These are phyloP conservation scores for Podiceps cristatus DNA, from an alignment of 2,113 vertebrate species.

Conservation along the genomic window DNA sequence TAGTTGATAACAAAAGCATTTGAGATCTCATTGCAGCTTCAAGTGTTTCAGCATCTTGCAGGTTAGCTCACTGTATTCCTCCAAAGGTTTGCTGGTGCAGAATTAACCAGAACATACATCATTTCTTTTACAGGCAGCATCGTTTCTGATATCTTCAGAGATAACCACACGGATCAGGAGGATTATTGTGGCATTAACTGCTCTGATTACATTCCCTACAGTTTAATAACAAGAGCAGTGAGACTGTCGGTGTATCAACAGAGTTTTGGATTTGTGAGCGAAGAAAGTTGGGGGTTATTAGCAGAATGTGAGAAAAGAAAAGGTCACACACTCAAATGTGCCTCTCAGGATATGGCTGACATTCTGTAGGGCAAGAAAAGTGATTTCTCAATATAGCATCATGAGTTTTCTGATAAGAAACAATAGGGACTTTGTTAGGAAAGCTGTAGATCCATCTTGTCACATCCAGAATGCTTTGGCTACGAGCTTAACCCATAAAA, in stretches of 20 bases:
- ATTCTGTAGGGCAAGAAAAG: slow-evolving; percentile 4
- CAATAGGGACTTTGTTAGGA: not conserved
- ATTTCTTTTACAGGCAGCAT: not conserved
- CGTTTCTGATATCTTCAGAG: slow-evolving; percentile 37
- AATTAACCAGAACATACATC: slow-evolving; percentile 6
- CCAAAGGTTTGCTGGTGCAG: not conserved
- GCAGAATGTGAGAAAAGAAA: slow-evolving; percentile 31
- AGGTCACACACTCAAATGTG: slow-evolving; percentile 14
- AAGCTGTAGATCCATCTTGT: slow-evolving; percentile 7
- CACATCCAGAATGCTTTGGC: not conserved
- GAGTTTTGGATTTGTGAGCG: slow-evolving; percentile 17
- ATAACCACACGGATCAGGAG: slow-evolving; percentile 56
- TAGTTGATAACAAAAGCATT: not conserved
- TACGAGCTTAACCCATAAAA: not conserved
- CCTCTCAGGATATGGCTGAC: slow-evolving; percentile 5
- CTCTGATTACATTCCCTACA: slow-evolving; percentile 74
- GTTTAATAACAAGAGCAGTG: slow-evolving; percentile 70
- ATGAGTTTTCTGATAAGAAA: slow-evolving; percentile 1
- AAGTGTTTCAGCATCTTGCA: not conserved
- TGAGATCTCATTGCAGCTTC: not conserved
- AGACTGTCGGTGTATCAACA: slow-evolving; percentile 46
- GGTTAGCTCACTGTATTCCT: not conserved
- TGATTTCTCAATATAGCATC: slow-evolving; percentile 13
- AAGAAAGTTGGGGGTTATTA: slow-evolving; percentile 54
- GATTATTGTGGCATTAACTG: slow-evolving; percentile 75